phyloP scores from a whole-genome alignment of 1,140 invertebrate species.

The Gyrodactylus salaris region DNA sequence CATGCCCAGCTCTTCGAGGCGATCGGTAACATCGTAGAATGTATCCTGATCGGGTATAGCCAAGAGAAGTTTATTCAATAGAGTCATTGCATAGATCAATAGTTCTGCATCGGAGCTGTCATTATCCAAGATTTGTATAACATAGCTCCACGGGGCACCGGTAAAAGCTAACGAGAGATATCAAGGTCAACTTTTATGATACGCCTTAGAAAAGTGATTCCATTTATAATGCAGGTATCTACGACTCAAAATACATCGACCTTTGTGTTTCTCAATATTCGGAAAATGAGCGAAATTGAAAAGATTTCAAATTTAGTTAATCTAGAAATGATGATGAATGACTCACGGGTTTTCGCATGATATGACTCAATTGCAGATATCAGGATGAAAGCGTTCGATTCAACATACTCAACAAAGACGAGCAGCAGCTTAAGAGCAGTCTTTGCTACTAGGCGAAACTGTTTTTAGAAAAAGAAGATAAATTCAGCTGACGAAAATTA shows the following conservation, averaged over 20 bases:
- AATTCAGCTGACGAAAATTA: background rate
- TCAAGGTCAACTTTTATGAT: conserved; percentile 26
- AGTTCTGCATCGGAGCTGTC: conserved; percentile 74
- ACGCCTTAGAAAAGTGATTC: no score
- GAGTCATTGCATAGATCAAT: conserved; percentile 65
- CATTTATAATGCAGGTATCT: background rate
- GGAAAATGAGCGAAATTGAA: background rate
- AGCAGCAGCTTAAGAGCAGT: conserved; percentile 75
- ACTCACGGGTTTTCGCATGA: background rate
- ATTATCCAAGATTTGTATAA: conserved; percentile 62
- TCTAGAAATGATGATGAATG: background rate
- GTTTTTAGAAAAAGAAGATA: conserved; percentile 11
- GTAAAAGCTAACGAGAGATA: background rate
- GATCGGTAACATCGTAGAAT: conserved; percentile 87
- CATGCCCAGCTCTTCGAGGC: conserved; percentile 73
- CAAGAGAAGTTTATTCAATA: conserved; percentile 65
- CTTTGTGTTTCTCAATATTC: background rate
- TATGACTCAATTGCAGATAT: conserved; percentile 8
- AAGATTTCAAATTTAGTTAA: background rate
- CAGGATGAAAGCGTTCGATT: conserved; percentile 39
- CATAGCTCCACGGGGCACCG: conserved; percentile 40
- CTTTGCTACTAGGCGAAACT: conserved; percentile 83
- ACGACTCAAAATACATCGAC: background rate
- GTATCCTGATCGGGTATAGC: conserved; percentile 79
- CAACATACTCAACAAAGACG: conserved; percentile 90